Percentiles rank a stretch among this genome's conserved stretches.
Evolutionary conservation across 1,140 invertebrate species (phyloP).

Genomic region (Apis cerana): DNA sequence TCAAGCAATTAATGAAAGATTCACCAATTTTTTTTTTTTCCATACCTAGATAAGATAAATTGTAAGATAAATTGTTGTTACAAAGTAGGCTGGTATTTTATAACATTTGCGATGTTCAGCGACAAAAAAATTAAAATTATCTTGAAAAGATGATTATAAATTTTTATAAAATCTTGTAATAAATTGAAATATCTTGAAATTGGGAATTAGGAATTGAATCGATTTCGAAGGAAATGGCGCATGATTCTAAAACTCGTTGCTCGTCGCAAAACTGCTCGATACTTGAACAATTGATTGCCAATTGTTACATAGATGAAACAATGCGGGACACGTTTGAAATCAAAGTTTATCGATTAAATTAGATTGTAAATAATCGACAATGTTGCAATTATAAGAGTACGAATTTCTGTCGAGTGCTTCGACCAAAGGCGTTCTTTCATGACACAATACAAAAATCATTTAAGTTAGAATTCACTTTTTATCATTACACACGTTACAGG

Average conservation of each 20-base stretch:
- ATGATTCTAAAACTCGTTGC: background rate
- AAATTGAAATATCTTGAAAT: background rate
- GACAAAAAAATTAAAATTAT: background rate
- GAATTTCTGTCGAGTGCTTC: constrained; percentile 33
- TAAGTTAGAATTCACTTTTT: background rate
- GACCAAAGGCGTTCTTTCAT: constrained; percentile 36
- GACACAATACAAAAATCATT: background rate
- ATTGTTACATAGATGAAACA: background rate
- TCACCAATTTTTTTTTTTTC: background rate
- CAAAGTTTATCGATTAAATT: constrained; percentile 16
- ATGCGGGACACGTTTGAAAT: background rate
- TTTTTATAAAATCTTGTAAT: background rate
- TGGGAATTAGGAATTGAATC: background rate
- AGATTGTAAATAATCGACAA: constrained; percentile 26
- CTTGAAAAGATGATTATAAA: background rate
- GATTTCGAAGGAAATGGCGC: background rate
- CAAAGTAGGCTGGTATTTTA: background rate
- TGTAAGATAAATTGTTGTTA: constrained; percentile 12
- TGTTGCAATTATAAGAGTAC: background rate
- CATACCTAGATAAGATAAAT: constrained; percentile 14
- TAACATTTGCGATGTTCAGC: background rate
- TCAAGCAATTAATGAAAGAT: background rate
- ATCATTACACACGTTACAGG: background rate
- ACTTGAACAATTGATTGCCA: background rate
- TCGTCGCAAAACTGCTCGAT: background rate